These are phyloP conservation scores for Drosophila sucinea DNA, from an alignment of 1,140 invertebrate genomes.

Conservation along the genomic window DNA sequence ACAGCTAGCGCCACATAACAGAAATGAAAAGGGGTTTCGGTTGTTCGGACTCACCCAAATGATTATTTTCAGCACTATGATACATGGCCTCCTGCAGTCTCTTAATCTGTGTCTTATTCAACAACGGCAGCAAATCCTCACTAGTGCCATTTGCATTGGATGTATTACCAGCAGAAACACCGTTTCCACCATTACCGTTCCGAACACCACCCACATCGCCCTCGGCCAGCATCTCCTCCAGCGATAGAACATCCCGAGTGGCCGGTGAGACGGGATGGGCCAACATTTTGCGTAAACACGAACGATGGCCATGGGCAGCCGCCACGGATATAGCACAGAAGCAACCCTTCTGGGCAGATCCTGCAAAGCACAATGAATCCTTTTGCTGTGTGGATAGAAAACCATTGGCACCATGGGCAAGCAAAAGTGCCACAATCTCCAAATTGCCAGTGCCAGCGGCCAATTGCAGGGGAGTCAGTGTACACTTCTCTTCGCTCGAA, in stretches of 20 bases:
- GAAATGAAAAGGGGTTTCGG: neutral
- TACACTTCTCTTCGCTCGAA: constrained; percentile 91
- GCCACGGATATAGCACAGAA: constrained; percentile 94
- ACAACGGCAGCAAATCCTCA: constrained; percentile 83
- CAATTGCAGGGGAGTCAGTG: constrained; percentile 93
- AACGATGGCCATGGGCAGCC: constrained; percentile 91
- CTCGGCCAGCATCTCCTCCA: constrained; percentile 96
- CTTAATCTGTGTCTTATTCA: constrained; percentile 93
- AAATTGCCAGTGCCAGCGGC: constrained; percentile 91
- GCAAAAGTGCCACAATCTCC: constrained; percentile 90
- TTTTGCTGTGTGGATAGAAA: constrained; percentile 93
- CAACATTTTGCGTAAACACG: constrained; percentile 90
- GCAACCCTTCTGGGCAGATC: constrained; percentile 91
- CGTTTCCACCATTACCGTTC: constrained; percentile 1
- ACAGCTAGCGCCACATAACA: no score
- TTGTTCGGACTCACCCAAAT: constrained; percentile 87
- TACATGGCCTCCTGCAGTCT: constrained; percentile 96
- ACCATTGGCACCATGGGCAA: constrained; percentile 93
- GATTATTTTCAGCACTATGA: constrained; percentile 94
- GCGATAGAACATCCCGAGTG: constrained; percentile 89
- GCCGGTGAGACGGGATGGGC: constrained; percentile 89
- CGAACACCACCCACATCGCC: constrained; percentile 84
- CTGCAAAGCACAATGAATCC: constrained; percentile 92
- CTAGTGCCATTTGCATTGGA: constrained; percentile 31
- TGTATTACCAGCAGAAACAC: neutral